Evolutionary conservation across 1,140 invertebrate genomes (phyloP).

Genomic region (Pseudomyrmex gracilis): DNA sequence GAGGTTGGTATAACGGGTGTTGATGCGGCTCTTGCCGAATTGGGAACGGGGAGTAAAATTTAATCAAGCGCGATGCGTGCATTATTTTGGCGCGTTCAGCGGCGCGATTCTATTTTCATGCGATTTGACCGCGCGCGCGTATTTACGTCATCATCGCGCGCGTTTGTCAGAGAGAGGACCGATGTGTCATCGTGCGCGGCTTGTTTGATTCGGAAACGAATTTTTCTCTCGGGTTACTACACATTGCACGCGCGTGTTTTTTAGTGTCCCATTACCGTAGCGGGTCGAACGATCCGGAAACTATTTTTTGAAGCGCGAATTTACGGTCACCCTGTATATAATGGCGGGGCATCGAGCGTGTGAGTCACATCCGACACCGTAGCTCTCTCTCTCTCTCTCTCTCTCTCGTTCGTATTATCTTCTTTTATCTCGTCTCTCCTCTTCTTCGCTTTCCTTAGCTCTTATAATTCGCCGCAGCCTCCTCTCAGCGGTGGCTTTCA

Average conservation of each 20-base stretch:
- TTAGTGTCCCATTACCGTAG: constrained; percentile 1
- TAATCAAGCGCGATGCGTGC: constrained; percentile 1
- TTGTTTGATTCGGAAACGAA: constrained; percentile 8
- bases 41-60: neutral
- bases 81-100: constrained; percentile 18
- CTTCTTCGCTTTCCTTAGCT: constrained; percentile 20
- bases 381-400: constrained; percentile 12
- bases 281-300: neutral
- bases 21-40: neutral
- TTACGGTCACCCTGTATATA: constrained; percentile 36
- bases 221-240: neutral
- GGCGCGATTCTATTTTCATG: constrained; percentile 15
- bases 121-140: neutral
- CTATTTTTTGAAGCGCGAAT: neutral
- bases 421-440: constrained; percentile 49
- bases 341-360: neutral
- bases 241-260: neutral
- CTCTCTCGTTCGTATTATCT: constrained; percentile 31
- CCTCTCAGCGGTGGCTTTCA: neutral
- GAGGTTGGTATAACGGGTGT: neutral
- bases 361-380: constrained; percentile 39
- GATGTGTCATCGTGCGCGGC: neutral
- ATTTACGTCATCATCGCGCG: constrained; percentile 4
- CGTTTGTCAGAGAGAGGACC: neutral
- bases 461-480: constrained; percentile 27